Base-by-base conservation (phyloP, 2,888 invertebrate species). In the Plutella xylostella region DNA sequence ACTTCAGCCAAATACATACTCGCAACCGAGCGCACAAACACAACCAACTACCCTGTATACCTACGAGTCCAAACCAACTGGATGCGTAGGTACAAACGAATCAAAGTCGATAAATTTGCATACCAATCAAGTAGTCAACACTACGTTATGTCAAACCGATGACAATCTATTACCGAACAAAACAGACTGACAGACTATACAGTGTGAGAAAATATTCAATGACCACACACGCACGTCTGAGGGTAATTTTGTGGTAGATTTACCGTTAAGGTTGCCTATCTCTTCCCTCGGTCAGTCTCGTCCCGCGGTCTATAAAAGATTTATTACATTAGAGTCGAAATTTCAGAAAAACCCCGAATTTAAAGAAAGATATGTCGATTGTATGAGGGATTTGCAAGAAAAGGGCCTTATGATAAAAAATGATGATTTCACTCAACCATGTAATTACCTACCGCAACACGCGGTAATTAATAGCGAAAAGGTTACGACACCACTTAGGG, bases 401-500 rank as follows among this genome's bases (percentile, higher is more conserved):
- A 40, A 42, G 37, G 45, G 33, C 41, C 39, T 41, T 28, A 41
- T 41, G 30, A 15, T 15, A 17, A 18, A 18, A 12, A 15, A 28
- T 7, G 28, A 6, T 19, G n/a, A 7, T 11, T n/a, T n/a, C n/a
- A 12, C 2, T 37, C 11, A 37, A 15, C 37, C 11, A 6, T 12
- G 12, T 19, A 37, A 19, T 14, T 37, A 19, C 14, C 19, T 37
- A 19, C 18, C 19, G 4, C 37, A 37, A 12, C 37, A 37, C 20
- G 37, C 37, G 9, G 19, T 20, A 28, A n/a, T 33, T 7, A n/a
- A 15, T 7, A 6, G 6, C 7, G 6, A 3, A 14, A 33, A 15
- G 12, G 34, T 43, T 7, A 52, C 51, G 1, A 52, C 48, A 6
- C 49, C 51, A 21, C 19, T 53, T n/a, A 33, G 53, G 5, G 48